These are phyloP conservation scores for Euura saliciscinereae DNA, from an alignment of 1,140 invertebrate genomes.

Conservation along the genomic window DNA sequence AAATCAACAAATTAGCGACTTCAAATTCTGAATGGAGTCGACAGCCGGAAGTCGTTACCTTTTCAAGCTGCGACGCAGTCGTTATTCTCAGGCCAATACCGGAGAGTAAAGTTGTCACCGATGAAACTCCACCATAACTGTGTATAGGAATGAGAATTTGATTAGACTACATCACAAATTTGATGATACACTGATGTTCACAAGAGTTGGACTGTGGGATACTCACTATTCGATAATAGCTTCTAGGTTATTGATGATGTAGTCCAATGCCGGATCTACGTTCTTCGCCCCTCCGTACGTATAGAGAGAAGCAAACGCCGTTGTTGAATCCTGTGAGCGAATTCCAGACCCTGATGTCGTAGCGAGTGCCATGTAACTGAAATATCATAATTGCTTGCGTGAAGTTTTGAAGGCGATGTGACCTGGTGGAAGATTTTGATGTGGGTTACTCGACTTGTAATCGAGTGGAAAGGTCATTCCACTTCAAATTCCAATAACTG, in stretches of 20 bases:
- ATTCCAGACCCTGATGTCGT: not conserved
- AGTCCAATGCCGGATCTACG: slow-evolving; percentile 3
- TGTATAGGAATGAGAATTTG: not conserved
- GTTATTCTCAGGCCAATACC: slow-evolving; percentile 10
- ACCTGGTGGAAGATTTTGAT: too few species aligned
- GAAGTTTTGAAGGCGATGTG: too few species aligned
- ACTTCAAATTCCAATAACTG: too few species aligned
- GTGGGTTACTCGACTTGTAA: too few species aligned
- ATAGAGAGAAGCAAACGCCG: not conserved
- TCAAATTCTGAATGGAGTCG: not conserved
- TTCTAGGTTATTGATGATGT: slow-evolving; percentile 12
- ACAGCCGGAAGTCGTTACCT: not conserved
- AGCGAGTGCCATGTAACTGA: not conserved
- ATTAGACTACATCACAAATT: not conserved
- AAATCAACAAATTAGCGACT: not conserved
- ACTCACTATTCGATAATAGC: slow-evolving; percentile 8
- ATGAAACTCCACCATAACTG: not conserved
- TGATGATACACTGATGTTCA: not conserved
- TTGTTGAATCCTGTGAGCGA: not conserved
- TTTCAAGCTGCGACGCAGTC: not conserved
- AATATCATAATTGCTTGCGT: not conserved
- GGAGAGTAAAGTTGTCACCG: slow-evolving; percentile 4
- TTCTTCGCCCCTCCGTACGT: not conserved
- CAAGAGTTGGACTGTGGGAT: too few species aligned
- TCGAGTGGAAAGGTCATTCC: too few species aligned